These are phyloP conservation scores for Arenaria interpres DNA, from an alignment of 2,113 vertebrate genomes.

Conservation along the genomic window DNA sequence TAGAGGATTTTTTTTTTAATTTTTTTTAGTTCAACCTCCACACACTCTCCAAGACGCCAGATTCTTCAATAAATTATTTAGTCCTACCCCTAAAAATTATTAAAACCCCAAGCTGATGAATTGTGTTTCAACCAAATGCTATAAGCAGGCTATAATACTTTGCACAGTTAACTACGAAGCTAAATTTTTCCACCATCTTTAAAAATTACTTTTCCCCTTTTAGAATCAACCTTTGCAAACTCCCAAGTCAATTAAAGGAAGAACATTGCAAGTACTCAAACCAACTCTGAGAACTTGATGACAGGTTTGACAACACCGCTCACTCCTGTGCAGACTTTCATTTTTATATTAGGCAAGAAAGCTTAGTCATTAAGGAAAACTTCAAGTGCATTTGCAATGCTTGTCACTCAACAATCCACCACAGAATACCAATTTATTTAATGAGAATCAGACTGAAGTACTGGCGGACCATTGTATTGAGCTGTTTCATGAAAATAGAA, in stretches of 20 bases:
- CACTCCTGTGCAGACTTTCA: slow-evolving; percentile 28
- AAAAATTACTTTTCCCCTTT: slow-evolving; percentile 11
- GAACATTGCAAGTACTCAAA: slow-evolving; percentile 42
- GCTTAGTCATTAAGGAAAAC: slow-evolving; percentile 54
- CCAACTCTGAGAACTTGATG: slow-evolving; percentile 22
- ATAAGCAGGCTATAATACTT: neutral
- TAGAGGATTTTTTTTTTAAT: neutral
- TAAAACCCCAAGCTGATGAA: neutral
- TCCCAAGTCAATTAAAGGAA: slow-evolving; percentile 52
- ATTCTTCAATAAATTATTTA: neutral
- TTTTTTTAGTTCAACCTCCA: neutral
- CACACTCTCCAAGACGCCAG: neutral
- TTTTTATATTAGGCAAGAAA: slow-evolving; percentile 52
- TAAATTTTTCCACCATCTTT: neutral
- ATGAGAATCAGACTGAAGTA: neutral
- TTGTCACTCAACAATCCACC: slow-evolving; percentile 50
- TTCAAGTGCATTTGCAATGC: slow-evolving; percentile 30
- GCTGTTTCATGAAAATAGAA: neutral
- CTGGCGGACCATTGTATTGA: neutral
- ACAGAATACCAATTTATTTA: neutral
- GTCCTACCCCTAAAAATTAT: neutral
- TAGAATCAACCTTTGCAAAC: neutral
- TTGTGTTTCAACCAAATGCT: neutral
- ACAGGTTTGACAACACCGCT: slow-evolving; percentile 64
- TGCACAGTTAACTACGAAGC: neutral